Evolutionary conservation across 2,113 vertebrate species (phyloP), one percentile per base, ranked within the genome.

Genomic region (Myotis davidii): DNA sequence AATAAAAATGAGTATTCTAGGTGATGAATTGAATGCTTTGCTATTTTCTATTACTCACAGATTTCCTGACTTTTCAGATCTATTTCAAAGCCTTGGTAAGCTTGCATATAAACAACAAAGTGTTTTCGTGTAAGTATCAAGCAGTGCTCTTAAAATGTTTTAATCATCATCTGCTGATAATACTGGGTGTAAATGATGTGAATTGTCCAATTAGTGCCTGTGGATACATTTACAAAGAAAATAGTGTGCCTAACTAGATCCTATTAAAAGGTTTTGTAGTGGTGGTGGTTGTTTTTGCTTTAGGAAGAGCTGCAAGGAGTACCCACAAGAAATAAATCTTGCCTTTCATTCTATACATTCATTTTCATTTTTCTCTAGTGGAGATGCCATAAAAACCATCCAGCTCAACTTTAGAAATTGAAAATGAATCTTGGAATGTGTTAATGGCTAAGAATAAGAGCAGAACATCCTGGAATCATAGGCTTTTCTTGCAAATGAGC

Each of bases 31-130:
- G 86, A 95, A 52, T 94, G 65, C 77, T 93, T 94, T 95, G 64
- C 87, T 97, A 95, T 88, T 96, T 84, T 97, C 96, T 48, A 37
- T 96, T 96, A 96, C 85, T 96, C 74, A 95, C 56, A 9, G 45
- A 67, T 92, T 83, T 91, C 12, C 32, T 94, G 85, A 20, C 64
- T 91, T 97, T 98, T 97, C 94, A 88, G 48, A 91, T 94, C 88
- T 96, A 65, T 96, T 96, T 65, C 48, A 78, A 17, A 93, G 81
- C 77, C 23, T 92, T 73, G 82, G 54, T 72, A 93, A 96, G 70
- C 67, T 85, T 95, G 89, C 67, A 96, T 81, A 85, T 0, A 94
- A 54, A 88, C 37, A 69, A 59, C 4, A 93, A 12, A 92, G 86
- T 78, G 91, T 17, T 95, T 95, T 39, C 5, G 9, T 87, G 61